Evolutionary conservation across 2,888 invertebrate species (phyloP).

Genomic region (Meganola albula): DNA sequence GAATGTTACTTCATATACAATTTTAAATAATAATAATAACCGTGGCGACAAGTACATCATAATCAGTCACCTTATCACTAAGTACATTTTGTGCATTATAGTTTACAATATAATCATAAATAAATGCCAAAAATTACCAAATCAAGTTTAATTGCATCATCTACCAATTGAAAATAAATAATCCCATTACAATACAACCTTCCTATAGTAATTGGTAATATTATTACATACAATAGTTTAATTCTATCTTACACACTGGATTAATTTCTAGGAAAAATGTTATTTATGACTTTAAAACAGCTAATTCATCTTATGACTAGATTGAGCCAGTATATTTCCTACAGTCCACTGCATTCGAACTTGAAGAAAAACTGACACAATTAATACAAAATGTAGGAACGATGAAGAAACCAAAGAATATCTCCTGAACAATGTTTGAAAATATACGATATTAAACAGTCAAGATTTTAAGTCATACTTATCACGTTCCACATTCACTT

Average conservation of each 20-base stretch:
- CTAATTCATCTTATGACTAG: constrained; percentile 77
- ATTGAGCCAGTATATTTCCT: constrained; percentile 72
- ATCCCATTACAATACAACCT: constrained; percentile 48
- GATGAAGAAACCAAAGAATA: constrained; percentile 54
- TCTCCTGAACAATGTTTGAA: constrained; percentile 29
- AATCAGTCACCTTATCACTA: constrained; percentile 54
- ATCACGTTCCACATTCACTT: constrained; percentile 56
- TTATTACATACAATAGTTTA: constrained; percentile 51
- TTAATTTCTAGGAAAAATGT: constrained; percentile 55
- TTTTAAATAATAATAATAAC: constrained; percentile 48
- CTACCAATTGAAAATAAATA: constrained; percentile 47
- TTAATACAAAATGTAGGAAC: constrained; percentile 72
- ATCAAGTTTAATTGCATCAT: constrained; percentile 49
- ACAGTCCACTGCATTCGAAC: constrained; percentile 55
- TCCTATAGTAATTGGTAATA: constrained; percentile 46
- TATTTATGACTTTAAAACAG: constrained; percentile 62
- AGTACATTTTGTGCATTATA: constrained; percentile 74
- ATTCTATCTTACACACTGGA: constrained; percentile 55
- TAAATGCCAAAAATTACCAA: constrained; percentile 60
- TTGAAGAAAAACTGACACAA: constrained; percentile 67
- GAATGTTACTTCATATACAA: constrained; percentile 47
- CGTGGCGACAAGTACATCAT: constrained; percentile 41
- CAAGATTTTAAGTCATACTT: constrained; percentile 44
- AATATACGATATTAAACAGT: constrained; percentile 41
- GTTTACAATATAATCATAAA: constrained; percentile 45